These are phyloP conservation scores for Herminia tarsipennalis DNA, from an alignment of 2,888 invertebrate species.

Conservation along the genomic window DNA sequence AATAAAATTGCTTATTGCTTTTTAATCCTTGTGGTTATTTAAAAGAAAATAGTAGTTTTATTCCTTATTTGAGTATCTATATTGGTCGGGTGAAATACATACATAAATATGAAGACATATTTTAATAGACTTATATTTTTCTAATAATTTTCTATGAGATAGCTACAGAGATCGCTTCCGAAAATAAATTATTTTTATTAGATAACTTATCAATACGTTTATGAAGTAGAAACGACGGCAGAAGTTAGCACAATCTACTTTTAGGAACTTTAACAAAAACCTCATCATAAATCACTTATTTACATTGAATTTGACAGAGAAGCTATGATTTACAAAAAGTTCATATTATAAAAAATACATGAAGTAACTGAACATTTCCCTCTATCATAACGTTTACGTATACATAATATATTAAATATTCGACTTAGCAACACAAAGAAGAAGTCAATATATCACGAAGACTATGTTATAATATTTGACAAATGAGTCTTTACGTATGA, in stretches of 20 bases:
- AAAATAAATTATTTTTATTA: constrained; percentile 44
- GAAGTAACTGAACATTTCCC: constrained; percentile 22
- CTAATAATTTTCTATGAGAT: constrained; percentile 31
- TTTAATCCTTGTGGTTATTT: constrained; percentile 23
- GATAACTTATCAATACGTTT: constrained; percentile 33
- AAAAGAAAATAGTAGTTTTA: constrained; percentile 29
- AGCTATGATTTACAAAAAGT: constrained; percentile 29
- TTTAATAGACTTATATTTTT: constrained; percentile 24
- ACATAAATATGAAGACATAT: constrained; percentile 33
- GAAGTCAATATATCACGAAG: constrained; percentile 12
- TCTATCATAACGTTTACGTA: constrained; percentile 18
- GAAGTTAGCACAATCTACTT: constrained; percentile 36
- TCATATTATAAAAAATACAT: constrained; percentile 35
- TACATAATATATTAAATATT: constrained; percentile 23
- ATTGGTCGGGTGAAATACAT: constrained; percentile 43
- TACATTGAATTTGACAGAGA: constrained; percentile 25
- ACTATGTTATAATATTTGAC: neutral
- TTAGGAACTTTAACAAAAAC: constrained; percentile 45
- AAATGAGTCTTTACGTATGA: constrained; percentile 4
- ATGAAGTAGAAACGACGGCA: constrained; percentile 37
- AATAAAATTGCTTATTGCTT: constrained; percentile 35
- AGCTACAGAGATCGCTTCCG: constrained; percentile 44
- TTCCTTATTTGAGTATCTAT: constrained; percentile 25
- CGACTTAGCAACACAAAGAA: constrained; percentile 21
- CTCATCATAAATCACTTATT: constrained; percentile 23